Percentiles rank a stretch among this genome's conserved stretches.
These are phyloP conservation scores for Thripadectes ignobilis DNA, from an alignment of 2,797 vertebrate genomes.

Conservation along the genomic window DNA sequence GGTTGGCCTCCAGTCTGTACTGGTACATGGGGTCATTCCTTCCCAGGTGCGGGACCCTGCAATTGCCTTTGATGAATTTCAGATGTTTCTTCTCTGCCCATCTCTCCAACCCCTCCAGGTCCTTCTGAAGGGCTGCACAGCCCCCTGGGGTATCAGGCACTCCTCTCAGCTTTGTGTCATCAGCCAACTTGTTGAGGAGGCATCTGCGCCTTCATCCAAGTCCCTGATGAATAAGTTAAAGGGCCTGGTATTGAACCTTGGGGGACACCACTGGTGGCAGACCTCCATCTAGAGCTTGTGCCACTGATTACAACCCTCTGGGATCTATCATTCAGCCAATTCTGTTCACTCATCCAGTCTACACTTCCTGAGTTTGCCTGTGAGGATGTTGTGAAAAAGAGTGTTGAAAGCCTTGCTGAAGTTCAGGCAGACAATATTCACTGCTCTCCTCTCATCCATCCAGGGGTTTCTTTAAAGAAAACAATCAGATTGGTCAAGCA, in stretches of 20 bases:
- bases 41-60: not conserved
- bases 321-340: not conserved
- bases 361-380: not conserved
- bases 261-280: not conserved
- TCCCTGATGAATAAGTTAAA: not conserved
- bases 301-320: not conserved
- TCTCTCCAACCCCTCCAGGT: not conserved
- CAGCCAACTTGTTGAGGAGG: not conserved
- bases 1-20: not conserved
- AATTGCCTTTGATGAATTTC: not conserved
- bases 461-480: not conserved
- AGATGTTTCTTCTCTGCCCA: not conserved
- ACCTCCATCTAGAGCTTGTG: not conserved
- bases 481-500: not conserved
- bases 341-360: not conserved
- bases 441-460: not conserved
- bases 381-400: not conserved
- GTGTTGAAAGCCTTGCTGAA: not conserved
- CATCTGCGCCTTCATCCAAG: not conserved
- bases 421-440: not conserved
- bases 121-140: not conserved
- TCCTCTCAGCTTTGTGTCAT: not conserved
- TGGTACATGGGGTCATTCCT: not conserved
- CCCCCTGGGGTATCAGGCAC: not conserved
- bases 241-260: not conserved